phyloP scores from a whole-genome alignment of 2,888 invertebrate species.

The Drepana falcataria region DNA sequence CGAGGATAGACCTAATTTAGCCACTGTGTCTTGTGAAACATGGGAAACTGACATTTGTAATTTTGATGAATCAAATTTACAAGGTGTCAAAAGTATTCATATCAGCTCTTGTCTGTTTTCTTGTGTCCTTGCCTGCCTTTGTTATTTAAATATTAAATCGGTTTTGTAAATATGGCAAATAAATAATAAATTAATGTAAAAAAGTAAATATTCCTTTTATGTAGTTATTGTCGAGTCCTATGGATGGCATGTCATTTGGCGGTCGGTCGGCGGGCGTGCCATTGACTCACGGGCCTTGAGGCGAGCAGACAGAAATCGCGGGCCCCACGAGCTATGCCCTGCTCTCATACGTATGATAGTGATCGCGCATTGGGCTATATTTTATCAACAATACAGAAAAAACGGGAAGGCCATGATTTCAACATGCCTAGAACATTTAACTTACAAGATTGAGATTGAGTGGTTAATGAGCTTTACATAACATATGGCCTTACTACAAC shows the following conservation, averaged over 20 bases:
- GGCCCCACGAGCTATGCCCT: slow-evolving; percentile 29
- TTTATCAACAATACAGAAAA: background rate
- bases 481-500: too few relatives aligned
- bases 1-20: too few relatives aligned
- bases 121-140: too few relatives aligned
- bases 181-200: background rate
- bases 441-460: too few relatives aligned
- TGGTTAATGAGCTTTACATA: too few relatives aligned
- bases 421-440: background rate
- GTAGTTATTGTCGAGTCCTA: background rate
- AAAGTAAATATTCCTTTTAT: background rate
- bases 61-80: too few relatives aligned
- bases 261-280: slow-evolving; percentile 37
- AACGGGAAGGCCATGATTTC: background rate
- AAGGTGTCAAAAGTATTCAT: too few relatives aligned
- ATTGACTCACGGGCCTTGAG: slow-evolving; percentile 68
- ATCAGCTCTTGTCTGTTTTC: too few relatives aligned
- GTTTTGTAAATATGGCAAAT: background rate
- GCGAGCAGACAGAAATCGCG: slow-evolving; percentile 39
- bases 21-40: too few relatives aligned
- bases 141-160: too few relatives aligned
- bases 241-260: background rate
- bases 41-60: too few relatives aligned
- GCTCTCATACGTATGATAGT: slow-evolving; percentile 13
- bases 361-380: slow-evolving; percentile 5